These are phyloP conservation scores for Zoanthus sociatus DNA, from an alignment of 92 coral and sea anemone species.

Conservation along the genomic window DNA sequence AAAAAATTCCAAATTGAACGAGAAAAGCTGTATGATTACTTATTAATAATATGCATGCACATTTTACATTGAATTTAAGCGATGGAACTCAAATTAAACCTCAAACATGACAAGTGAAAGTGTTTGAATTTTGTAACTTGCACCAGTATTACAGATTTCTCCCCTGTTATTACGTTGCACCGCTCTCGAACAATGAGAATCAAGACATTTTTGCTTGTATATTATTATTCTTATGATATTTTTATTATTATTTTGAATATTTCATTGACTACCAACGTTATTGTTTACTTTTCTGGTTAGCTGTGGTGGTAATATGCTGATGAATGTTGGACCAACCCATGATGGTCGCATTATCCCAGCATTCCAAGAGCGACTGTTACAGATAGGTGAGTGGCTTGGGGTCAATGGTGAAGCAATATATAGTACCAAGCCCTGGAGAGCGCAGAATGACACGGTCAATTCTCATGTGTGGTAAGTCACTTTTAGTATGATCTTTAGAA, in stretches of 20 bases:
- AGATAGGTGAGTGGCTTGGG: constrained; percentile 89
- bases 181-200: too few species aligned
- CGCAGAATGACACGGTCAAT: constrained; percentile 81
- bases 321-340: constrained; percentile 85
- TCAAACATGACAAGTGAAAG: too few species aligned
- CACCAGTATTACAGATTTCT: too few species aligned
- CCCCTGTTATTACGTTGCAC: too few species aligned
- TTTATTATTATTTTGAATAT: not conserved
- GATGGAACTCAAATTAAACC: too few species aligned
- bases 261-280: not conserved
- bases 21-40: too few species aligned
- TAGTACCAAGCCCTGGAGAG: constrained; percentile 79
- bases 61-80: too few species aligned
- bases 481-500: too few species aligned
- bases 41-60: too few species aligned
- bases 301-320: constrained; percentile 92
- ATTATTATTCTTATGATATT: not conserved
- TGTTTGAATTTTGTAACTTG: too few species aligned
- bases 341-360: constrained; percentile 88
- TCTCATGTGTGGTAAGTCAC: constrained; percentile 74
- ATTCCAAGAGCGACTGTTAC: constrained; percentile 85
- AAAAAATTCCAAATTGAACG: too few species aligned
- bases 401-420: constrained; percentile 92
- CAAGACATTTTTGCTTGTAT: too few species aligned
- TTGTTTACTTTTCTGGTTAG: constrained; percentile 45